Evolutionary conservation across 2,797 vertebrate genomes (phyloP).

Genomic region (Phylloscopus collybita): DNA sequence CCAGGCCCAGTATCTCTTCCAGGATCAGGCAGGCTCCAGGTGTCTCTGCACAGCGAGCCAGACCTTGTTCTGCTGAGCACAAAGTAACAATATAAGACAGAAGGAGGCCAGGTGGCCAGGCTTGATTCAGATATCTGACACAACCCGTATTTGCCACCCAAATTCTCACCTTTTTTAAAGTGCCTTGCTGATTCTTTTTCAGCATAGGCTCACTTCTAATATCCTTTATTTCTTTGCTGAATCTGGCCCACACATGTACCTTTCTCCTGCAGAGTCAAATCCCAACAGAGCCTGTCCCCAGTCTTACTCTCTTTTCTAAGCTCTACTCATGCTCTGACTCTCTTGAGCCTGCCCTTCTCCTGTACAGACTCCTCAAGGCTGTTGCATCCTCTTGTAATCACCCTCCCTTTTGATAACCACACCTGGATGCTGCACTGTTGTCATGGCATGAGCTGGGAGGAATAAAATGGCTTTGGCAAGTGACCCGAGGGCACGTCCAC

Average conservation of each 20-base stretch:
- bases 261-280: not conserved
- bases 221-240: not conserved
- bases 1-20: conserved; percentile 1
- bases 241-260: fast-evolving
- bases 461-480: not conserved
- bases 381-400: not conserved
- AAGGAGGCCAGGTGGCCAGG: conserved; percentile 49
- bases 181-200: not conserved
- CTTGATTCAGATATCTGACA: not conserved
- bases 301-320: not conserved
- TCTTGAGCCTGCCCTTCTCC: not conserved
- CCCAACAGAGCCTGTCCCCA: not conserved
- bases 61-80: not conserved
- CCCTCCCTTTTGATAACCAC: not conserved
- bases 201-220: not conserved
- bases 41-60: not conserved
- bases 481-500: not conserved
- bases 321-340: not conserved
- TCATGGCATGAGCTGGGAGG: not conserved
- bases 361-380: not conserved
- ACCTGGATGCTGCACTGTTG: not conserved
- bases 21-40: not conserved
- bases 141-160: not conserved
- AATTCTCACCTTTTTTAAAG: not conserved
- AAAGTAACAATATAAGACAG: conserved; percentile 21